These are phyloP conservation scores for Sepioteuthis lessoniana DNA, from an alignment of 2,888 invertebrate genomes.

Conservation along the genomic window DNA sequence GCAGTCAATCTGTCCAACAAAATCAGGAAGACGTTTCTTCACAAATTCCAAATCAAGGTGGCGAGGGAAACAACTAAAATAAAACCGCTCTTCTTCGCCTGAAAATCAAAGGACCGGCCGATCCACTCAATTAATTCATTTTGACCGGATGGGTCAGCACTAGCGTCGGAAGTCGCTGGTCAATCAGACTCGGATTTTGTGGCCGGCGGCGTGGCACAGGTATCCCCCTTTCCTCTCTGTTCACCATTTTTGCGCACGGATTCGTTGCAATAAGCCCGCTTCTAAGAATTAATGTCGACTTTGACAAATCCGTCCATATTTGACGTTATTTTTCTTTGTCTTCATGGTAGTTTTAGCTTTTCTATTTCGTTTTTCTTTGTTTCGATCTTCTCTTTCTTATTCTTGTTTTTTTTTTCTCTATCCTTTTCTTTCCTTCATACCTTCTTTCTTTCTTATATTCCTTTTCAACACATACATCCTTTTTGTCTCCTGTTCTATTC, in stretches of 20 bases:
- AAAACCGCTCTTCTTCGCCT: neutral
- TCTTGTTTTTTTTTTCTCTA: too few relatives aligned
- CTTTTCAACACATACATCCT: too few relatives aligned
- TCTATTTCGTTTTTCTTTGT: too few relatives aligned
- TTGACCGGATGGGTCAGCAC: slow-evolving; percentile 33
- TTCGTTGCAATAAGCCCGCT: neutral
- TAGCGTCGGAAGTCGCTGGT: neutral
- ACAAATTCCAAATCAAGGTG: neutral
- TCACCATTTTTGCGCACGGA: neutral
- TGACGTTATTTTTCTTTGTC: too few relatives aligned
- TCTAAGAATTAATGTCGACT: neutral
- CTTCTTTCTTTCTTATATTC: neutral
- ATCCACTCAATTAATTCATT: neutral
- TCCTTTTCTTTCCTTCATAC: neutral
- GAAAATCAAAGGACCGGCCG: neutral
- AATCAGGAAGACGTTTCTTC: slow-evolving; percentile 5
- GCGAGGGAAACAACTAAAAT: neutral
- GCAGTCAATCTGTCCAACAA: neutral
- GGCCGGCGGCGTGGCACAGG: neutral
- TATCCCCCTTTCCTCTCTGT: neutral
- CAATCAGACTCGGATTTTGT: neutral
- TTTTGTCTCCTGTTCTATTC: too few relatives aligned
- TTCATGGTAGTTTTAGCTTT: too few relatives aligned
- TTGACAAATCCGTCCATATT: neutral
- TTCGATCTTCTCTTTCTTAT: too few relatives aligned